Conservation (phyloP, 2,888 invertebrate genomes). For the Unio pictorum region DNA sequence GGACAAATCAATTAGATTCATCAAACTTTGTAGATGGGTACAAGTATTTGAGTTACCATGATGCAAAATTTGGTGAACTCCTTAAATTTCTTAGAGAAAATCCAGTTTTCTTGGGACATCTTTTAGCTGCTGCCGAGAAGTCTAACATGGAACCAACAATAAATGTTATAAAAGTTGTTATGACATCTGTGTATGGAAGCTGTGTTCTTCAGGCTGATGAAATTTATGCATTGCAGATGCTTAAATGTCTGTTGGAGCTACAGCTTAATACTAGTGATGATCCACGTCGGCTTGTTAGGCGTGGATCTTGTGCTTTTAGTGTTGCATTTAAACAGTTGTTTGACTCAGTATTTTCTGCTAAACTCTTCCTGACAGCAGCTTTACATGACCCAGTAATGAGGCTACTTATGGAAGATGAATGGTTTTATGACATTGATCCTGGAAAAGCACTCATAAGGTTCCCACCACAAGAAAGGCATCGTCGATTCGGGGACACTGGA, state of each 20-base stretch:
- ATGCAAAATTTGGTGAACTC: conserved; percentile 80
- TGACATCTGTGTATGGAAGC: conserved; percentile 77
- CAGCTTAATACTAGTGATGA: conserved; percentile 82
- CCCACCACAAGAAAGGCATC: conserved; percentile 76
- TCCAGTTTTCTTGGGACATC: conserved; percentile 81
- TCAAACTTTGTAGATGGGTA: conserved; percentile 72
- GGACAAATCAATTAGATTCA: conserved; percentile 78
- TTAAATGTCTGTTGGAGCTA: conserved; percentile 77
- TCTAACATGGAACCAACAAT: conserved; percentile 53
- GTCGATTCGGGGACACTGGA: conserved; percentile 84
- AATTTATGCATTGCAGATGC: conserved; percentile 69
- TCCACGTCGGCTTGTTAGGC: conserved; percentile 78
- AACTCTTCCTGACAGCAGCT: conserved; percentile 93
- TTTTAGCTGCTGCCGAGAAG: conserved; percentile 77
- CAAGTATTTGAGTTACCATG: conserved; percentile 87
- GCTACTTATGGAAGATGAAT: conserved; percentile 90
- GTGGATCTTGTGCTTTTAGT: conserved; percentile 89
- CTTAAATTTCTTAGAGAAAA: conserved; percentile 80
- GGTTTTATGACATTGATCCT: conserved; percentile 92
- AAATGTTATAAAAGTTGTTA: conserved; percentile 39
- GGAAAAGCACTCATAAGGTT: conserved; percentile 83
- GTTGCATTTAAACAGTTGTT: conserved; percentile 89
- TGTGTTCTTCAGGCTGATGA: conserved; percentile 84
- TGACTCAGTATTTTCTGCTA: conserved; percentile 91
- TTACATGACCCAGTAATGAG: conserved; percentile 92